Evolutionary conservation across 2,797 vertebrate species (phyloP).

Genomic region (Onychomys torridus): DNA sequence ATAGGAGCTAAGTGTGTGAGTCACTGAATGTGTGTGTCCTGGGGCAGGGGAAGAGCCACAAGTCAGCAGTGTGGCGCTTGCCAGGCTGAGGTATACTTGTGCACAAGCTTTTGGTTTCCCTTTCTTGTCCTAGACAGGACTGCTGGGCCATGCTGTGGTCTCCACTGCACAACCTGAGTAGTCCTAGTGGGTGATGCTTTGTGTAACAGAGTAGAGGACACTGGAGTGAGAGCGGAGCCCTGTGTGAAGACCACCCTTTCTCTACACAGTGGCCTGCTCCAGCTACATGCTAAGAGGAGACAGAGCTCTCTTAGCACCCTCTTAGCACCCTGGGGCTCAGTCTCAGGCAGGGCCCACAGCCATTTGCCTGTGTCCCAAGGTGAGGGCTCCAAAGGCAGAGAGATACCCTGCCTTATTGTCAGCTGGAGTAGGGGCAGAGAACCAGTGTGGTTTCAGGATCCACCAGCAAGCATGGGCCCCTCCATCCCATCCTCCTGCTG

Average conservation of each 20-base stretch:
- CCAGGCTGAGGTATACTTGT: slow-evolving; percentile 65
- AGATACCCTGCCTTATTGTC: background rate
- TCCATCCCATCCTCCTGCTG: background rate
- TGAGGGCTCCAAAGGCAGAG: background rate
- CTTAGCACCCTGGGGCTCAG: background rate
- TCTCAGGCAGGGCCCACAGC: background rate
- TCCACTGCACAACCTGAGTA: background rate
- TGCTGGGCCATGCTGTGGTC: fast-evolving
- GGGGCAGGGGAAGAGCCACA: background rate
- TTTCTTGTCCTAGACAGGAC: slow-evolving; percentile 28
- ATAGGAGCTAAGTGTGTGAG: background rate
- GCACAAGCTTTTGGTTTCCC: slow-evolving; percentile 35
- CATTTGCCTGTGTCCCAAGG: background rate
- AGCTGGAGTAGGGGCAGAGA: background rate
- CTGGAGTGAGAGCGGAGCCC: fast-evolving
- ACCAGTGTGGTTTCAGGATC: background rate
- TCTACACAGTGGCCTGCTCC: background rate
- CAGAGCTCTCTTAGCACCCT: background rate
- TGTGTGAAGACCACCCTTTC: background rate
- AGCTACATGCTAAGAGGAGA: background rate
- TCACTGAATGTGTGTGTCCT: background rate
- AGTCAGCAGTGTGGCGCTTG: background rate
- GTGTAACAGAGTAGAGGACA: background rate
- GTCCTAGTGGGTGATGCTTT: background rate
- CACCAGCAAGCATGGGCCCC: background rate